Evolutionary conservation across 2,797 vertebrate species (phyloP).

Genomic region (Eupleurogrammus muticus): DNA sequence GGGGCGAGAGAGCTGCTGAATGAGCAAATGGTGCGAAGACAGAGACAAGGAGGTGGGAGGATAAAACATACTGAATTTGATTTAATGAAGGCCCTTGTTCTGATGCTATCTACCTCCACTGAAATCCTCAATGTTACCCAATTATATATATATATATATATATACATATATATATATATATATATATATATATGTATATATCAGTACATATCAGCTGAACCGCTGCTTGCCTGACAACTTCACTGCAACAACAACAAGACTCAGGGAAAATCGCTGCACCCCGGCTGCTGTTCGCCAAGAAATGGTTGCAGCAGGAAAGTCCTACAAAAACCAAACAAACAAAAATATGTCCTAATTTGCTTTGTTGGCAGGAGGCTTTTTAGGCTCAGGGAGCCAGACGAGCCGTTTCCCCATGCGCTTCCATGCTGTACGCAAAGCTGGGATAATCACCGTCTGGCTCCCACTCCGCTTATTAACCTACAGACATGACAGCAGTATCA

Average conservation of each 20-base stretch:
- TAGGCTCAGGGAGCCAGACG: not conserved
- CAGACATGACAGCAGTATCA: constrained; percentile 6
- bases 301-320: not conserved
- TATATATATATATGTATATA: not conserved
- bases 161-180: not conserved
- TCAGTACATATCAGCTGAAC: not conserved
- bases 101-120: not conserved
- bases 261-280: too few species aligned
- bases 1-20: constrained; percentile 51
- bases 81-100: not conserved
- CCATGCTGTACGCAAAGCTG: not conserved
- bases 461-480: not conserved
- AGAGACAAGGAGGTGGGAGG: constrained; percentile 32
- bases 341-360: not conserved
- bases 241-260: too few species aligned
- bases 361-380: not conserved
- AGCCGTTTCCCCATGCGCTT: not conserved
- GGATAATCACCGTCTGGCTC: not conserved
- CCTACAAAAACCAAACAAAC: not conserved
- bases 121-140: not conserved
- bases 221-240: not conserved
- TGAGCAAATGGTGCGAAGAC: constrained; percentile 30
- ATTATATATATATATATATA: not conserved
- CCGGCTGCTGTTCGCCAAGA: not conserved
- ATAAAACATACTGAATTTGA: constrained; percentile 27